Conservation (phyloP, 2,888 invertebrate species). For the Heliconius erato region DNA sequence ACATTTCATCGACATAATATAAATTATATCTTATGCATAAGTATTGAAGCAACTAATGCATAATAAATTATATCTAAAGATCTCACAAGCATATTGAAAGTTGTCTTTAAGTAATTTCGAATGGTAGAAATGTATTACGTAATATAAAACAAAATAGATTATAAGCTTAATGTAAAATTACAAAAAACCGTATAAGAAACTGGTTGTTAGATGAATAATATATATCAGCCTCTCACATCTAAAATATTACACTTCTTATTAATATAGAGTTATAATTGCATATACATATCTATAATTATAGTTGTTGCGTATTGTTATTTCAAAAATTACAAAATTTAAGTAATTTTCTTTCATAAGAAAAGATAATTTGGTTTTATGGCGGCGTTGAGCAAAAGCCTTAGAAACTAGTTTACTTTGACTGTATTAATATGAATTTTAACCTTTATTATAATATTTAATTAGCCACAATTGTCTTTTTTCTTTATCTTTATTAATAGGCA, state of each 20-base stretch:
- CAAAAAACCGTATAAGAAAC: constrained; percentile 25
- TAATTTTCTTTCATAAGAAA: background rate
- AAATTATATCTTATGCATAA: background rate
- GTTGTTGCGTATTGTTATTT: constrained; percentile 17
- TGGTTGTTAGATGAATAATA: constrained; percentile 28
- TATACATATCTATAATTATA: constrained; percentile 29
- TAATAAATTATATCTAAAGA: constrained; percentile 21
- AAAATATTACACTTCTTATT: constrained; percentile 24
- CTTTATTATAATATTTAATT: background rate
- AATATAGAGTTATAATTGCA: constrained; percentile 20
- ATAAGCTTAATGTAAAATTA: constrained; percentile 23
- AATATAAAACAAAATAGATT: constrained; percentile 10
- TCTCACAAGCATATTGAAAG: constrained; percentile 19
- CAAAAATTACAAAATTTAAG: background rate
- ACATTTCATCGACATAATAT: background rate
- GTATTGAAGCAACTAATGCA: constrained; percentile 1
- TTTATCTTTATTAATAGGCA: background rate
- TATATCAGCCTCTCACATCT: constrained; percentile 44
- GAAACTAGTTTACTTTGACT: background rate
- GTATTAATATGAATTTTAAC: background rate
- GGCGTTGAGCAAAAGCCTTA: background rate
- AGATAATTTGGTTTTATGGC: background rate
- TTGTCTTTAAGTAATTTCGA: constrained; percentile 22
- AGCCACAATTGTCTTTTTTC: background rate
- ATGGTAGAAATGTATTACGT: constrained; percentile 9